These are phyloP conservation scores for Napeogenes sylphis DNA, from an alignment of 2,888 invertebrate species.

Conservation along the genomic window DNA sequence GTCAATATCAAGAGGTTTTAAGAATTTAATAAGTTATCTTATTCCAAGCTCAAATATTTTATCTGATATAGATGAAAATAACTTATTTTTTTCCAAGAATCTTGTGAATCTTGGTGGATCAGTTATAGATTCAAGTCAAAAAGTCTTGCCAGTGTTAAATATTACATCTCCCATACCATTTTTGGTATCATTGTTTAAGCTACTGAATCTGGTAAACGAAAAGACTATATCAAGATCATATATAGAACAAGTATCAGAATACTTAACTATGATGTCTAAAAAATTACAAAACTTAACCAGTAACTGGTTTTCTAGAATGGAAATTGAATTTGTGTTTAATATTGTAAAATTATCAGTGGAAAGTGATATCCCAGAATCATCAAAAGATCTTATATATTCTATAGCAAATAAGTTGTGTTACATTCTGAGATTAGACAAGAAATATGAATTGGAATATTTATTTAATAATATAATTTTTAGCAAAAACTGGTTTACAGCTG, in stretches of 20 bases:
- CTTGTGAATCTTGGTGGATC: conserved; percentile 54
- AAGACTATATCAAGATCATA: conserved; percentile 56
- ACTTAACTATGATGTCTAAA: conserved; percentile 60
- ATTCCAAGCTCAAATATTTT: conserved; percentile 62
- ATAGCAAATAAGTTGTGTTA: conserved; percentile 80
- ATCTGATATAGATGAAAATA: conserved; percentile 54
- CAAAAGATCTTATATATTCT: conserved; percentile 73
- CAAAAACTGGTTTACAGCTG: conserved; percentile 77
- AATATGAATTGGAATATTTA: conserved; percentile 74
- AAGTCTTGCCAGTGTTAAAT: conserved; percentile 60
- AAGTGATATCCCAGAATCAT: conserved; percentile 55
- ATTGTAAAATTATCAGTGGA: conserved; percentile 63
- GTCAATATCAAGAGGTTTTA: conserved; percentile 66
- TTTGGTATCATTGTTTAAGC: conserved; percentile 58
- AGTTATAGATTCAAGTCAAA: conserved; percentile 54
- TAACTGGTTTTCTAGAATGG: conserved; percentile 81
- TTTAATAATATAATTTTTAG: conserved; percentile 80
- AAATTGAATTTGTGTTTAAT: conserved; percentile 76
- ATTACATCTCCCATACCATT: conserved; percentile 60
- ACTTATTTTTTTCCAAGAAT: conserved; percentile 55
- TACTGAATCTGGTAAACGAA: conserved; percentile 50
- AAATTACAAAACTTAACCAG: conserved; percentile 61
- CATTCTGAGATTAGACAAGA: conserved; percentile 78
- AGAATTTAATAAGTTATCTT: conserved; percentile 57
- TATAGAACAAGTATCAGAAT: conserved; percentile 56